Conservation (phyloP, 2,113 vertebrate genomes). For the Nannobrachium achirus region DNA sequence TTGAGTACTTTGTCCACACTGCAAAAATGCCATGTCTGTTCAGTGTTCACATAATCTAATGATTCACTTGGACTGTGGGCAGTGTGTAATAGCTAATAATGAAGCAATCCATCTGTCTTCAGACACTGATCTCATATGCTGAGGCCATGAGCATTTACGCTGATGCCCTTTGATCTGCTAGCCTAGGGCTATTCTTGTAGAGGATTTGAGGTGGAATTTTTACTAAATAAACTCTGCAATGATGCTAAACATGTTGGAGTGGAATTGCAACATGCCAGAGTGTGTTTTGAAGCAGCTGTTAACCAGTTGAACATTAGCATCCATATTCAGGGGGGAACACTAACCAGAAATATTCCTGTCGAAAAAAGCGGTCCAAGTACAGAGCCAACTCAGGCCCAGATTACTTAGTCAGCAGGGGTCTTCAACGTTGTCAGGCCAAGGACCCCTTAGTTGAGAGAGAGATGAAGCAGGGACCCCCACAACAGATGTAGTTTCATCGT, state of each 20-base stretch:
- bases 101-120: constrained; percentile 50
- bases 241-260: constrained; percentile 11
- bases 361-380: no score
- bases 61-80: constrained; percentile 39
- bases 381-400: no score
- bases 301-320: no score
- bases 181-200: constrained; percentile 19
- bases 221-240: constrained; percentile 31
- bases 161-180: constrained; percentile 33
- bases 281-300: constrained; percentile 6
- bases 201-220: constrained; percentile 26
- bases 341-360: no score
- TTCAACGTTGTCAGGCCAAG: no score
- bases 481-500: no score
- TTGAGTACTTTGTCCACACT: no score
- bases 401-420: no score
- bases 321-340: no score
- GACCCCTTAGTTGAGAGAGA: no score
- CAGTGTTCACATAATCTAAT: constrained; percentile 48
- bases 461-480: no score
- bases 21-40: constrained; percentile 54
- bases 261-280: constrained; percentile 11
- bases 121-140: constrained; percentile 48
- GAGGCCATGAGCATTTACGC: constrained; percentile 30
- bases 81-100: constrained; percentile 54